Conservation (phyloP, 2,797 vertebrate genomes). For the Tenualosa thibaudeaui region DNA sequence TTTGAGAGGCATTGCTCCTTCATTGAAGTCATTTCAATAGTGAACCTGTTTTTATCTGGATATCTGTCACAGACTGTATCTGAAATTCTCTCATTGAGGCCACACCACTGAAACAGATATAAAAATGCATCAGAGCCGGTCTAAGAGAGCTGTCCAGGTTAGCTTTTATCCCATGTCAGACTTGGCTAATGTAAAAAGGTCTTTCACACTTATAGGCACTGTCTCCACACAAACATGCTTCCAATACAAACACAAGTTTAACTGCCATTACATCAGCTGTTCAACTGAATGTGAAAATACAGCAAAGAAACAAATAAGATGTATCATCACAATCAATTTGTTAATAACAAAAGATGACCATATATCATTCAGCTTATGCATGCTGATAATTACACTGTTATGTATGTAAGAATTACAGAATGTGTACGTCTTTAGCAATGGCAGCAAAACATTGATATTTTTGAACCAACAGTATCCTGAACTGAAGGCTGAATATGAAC, state of each 20-base stretch:
- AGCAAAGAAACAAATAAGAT: not conserved
- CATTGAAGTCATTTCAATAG: not conserved
- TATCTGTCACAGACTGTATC: not conserved
- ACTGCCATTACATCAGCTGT: not conserved
- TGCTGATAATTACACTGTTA: not conserved
- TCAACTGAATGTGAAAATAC: not conserved
- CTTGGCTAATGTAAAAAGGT: not conserved
- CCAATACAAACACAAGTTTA: not conserved
- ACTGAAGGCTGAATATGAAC: not conserved
- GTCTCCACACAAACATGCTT: not conserved
- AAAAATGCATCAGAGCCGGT: not conserved
- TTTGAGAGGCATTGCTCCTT: not conserved
- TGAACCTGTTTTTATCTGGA: not conserved
- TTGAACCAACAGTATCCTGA: not conserved
- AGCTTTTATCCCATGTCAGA: conserved; percentile 8
- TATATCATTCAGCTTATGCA: not conserved
- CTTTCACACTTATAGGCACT: not conserved
- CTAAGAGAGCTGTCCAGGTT: not conserved
- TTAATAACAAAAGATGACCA: not conserved
- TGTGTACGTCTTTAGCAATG: not conserved
- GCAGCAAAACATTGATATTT: not conserved
- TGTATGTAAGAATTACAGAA: conserved; percentile 1
- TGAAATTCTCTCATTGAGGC: not conserved
- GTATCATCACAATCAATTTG: not conserved
- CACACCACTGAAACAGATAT: not conserved